A percentile compares a stretch with the other conserved stretches of the same genome.
phyloP scores from a whole-genome alignment of 2,797 vertebrate species.

The Rhinatrema bivittatum region DNA sequence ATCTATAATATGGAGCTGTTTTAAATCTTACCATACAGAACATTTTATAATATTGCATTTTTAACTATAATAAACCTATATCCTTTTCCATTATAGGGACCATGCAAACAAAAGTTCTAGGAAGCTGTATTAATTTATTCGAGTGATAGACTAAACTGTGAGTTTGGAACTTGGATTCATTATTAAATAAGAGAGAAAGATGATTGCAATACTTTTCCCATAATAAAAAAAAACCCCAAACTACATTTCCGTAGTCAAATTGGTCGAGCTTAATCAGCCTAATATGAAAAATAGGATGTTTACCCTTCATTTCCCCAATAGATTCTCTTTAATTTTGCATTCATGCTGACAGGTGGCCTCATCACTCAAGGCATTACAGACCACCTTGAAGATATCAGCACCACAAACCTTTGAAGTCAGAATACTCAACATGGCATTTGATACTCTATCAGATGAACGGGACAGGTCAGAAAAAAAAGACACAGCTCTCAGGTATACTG shows the following conservation, averaged over 20 bases:
- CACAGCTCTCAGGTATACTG: constrained; percentile 59
- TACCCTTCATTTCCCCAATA: constrained; percentile 56
- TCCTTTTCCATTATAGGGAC: too few species aligned
- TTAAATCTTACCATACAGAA: too few species aligned
- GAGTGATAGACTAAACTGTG: too few species aligned
- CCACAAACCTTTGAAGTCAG: constrained; percentile 81
- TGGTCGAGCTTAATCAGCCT: constrained; percentile 54
- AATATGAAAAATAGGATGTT: constrained; percentile 59
- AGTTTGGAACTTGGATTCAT: too few species aligned
- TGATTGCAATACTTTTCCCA: too few species aligned
- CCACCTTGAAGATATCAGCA: constrained; percentile 78
- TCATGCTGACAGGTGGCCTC: constrained; percentile 70
- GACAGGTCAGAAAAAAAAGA: constrained; percentile 59
- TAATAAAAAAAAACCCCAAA: too few species aligned
- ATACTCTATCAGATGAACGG: constrained; percentile 78
- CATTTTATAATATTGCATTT: too few species aligned
- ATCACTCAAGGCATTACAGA: constrained; percentile 66
- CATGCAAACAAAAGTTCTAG: too few species aligned
- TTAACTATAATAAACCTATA: too few species aligned
- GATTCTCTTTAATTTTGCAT: constrained; percentile 65
- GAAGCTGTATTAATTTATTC: too few species aligned
- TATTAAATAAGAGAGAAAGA: too few species aligned
- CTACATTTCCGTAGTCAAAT: constrained; percentile 50
- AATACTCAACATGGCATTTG: constrained; percentile 88
- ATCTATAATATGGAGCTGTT: too few species aligned